Base-by-base conservation (phyloP, 1,140 invertebrate species). In the Drosophila yakuba region DNA sequence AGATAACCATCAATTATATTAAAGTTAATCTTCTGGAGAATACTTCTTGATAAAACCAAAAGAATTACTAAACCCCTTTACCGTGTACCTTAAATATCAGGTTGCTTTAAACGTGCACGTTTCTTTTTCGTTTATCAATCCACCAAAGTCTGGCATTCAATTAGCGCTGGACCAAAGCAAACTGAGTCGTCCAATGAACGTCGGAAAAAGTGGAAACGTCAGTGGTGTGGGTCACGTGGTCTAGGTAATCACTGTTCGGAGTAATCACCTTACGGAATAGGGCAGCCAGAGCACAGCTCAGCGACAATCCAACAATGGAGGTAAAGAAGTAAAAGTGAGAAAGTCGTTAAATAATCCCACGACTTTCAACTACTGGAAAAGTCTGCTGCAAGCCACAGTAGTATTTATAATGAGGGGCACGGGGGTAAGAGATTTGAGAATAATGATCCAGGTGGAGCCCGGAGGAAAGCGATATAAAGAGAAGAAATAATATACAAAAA, bases 311-410 rank as follows among this genome's bases (percentile, higher is more conserved):
- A 64, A 71, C 63, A 68, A 71, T 68, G 43, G 63, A 15, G 67
- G 50, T 44, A 32, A 32, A 32, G 32, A 32, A 71, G 66, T 71
- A 71, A 71, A 71, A 71, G 67, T 71, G 67, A 71, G 67, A 71
- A 71, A 71, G 67, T 71, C 67, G 71, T 71, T 71, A 71, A 71
- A 68, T 71, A 71, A 71, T 71, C 67, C 67, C 67, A 71, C 67
- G 64, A 71, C 67, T 71, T 71, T 71, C 67, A 71, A 69, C 67
- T 69, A 71, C 67, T 71, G 67, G 64, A 69, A 71, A 71, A 69
- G 64, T 69, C 67, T 43, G 50, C 54, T 51, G 66, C 66, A 57
- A 56, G 36, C 15, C 23, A 25, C 51, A 50, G 38, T n/a, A n/a
- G 43, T 17, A 2, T 20, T 8, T 11, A 15, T 45, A 58, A 45